Conservation (phyloP, 2,888 invertebrate species). For the Hedya salicella region DNA sequence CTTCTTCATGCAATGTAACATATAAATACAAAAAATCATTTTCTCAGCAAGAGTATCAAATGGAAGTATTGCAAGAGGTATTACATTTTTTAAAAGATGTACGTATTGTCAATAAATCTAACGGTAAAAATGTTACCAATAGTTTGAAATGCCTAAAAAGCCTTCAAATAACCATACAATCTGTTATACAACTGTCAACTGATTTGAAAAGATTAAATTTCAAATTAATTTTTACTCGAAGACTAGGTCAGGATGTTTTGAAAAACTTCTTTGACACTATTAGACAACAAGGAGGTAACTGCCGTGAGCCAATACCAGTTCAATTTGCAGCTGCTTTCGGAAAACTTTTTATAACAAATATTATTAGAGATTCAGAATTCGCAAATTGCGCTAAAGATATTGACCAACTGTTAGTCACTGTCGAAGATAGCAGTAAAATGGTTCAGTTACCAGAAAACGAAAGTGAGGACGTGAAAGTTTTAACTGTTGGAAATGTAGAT, state of each 20-base stretch:
- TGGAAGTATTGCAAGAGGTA: conserved; percentile 30
- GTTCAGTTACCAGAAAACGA: not conserved
- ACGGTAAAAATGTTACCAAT: conserved; percentile 31
- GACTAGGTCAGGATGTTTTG: conserved; percentile 27
- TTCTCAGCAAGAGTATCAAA: conserved; percentile 27
- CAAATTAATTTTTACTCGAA: conserved; percentile 22
- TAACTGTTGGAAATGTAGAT: conserved; percentile 25
- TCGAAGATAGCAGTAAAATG: not conserved
- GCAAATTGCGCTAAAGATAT: conserved; percentile 26
- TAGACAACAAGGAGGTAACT: conserved; percentile 25
- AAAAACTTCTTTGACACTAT: conserved; percentile 28
- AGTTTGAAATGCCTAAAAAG: conserved; percentile 25
- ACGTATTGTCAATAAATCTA: conserved; percentile 4
- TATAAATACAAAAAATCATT: conserved; percentile 40
- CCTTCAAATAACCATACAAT: conserved; percentile 27
- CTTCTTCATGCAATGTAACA: conserved; percentile 12
- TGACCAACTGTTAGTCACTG: conserved; percentile 9
- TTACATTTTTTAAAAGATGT: conserved; percentile 26
- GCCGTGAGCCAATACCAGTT: conserved; percentile 31
- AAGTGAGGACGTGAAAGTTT: conserved; percentile 2
- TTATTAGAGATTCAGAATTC: conserved; percentile 18
- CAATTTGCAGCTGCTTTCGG: conserved; percentile 32
- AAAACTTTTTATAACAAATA: conserved; percentile 23
- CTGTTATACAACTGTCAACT: conserved; percentile 8
- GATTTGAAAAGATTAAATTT: conserved; percentile 5